Evolutionary conservation across 92 coral and sea anemone species (phyloP).

Genomic region (Plumapathes pennacea): DNA sequence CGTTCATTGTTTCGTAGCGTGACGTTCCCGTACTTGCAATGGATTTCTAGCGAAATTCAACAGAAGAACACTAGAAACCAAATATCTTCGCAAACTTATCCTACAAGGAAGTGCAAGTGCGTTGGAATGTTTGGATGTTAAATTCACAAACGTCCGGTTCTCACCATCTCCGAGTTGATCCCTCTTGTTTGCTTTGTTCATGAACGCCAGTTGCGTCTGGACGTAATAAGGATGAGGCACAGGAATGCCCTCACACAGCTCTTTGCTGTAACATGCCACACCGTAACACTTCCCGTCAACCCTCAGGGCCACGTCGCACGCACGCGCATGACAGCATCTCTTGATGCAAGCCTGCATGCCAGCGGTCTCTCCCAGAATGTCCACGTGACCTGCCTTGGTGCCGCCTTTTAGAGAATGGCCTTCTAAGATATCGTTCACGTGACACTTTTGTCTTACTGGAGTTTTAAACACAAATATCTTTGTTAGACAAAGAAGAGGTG

Average conservation of each 20-base stretch:
- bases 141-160: too few species aligned
- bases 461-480: too few species aligned
- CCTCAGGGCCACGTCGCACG: conserved; percentile 77
- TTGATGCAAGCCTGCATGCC: conserved; percentile 71
- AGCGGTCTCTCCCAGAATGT: conserved; percentile 54
- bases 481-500: too few species aligned
- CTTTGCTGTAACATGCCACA: conserved; percentile 72
- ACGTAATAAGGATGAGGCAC: conserved; percentile 85
- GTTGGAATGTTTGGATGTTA: too few species aligned
- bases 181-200: conserved; percentile 60
- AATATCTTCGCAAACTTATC: too few species aligned
- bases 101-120: too few species aligned
- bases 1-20: conserved; percentile 68
- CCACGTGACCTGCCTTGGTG: conserved; percentile 68
- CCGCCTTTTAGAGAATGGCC: conserved; percentile 71
- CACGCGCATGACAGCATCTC: conserved; percentile 66
- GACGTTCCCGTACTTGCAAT: conserved; percentile 73
- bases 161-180: conserved; percentile 21
- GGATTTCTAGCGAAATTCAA: conserved; percentile 38
- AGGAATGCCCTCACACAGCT: conserved; percentile 61
- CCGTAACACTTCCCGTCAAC: conserved; percentile 85
- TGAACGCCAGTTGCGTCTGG: conserved; percentile 60
- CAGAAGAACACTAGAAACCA: background rate
- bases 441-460: conserved; percentile 39
- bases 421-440: conserved; percentile 37